Conservation (phyloP, 1,140 invertebrate genomes). For the Steinernema feltiae region DNA sequence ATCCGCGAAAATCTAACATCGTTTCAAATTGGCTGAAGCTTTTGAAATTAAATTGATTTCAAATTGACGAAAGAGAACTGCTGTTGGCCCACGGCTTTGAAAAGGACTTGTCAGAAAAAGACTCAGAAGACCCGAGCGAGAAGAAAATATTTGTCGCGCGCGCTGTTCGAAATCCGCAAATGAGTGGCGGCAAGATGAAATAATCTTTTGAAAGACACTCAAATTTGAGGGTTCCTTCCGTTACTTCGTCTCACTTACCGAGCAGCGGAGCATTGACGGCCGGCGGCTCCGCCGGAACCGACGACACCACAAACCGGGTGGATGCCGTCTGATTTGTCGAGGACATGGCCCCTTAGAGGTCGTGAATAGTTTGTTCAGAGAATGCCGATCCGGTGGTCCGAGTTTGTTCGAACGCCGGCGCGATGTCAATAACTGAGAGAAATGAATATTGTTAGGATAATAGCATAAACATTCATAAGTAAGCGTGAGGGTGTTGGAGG, state of each 20-base stretch:
- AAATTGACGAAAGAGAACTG: constrained; percentile 11
- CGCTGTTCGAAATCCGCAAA: not conserved
- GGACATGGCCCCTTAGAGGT: constrained; percentile 12
- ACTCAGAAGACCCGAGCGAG: not conserved
- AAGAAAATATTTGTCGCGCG: not conserved
- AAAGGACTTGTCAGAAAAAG: constrained; percentile 15
- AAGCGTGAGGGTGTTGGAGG: not conserved
- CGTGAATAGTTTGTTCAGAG: not conserved
- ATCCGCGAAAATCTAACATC: constrained; percentile 14
- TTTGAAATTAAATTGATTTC: constrained; percentile 13
- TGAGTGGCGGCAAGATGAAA: not conserved
- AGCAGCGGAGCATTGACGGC: not conserved
- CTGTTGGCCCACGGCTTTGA: constrained; percentile 3
- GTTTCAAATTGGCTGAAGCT: constrained; percentile 15
- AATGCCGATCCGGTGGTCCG: not conserved
- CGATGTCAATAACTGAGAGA: not conserved
- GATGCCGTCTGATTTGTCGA: not conserved
- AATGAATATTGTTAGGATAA: not conserved
- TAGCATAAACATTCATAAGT: too few species aligned
- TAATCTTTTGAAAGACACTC: not conserved
- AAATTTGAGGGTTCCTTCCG: too few species aligned
- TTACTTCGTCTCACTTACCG: constrained; percentile 3
- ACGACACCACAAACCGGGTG: constrained; percentile 1
- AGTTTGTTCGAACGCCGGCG: not conserved
- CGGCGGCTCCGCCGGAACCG: not conserved